Evolutionary conservation across 2,797 vertebrate species (phyloP), one percentile per base, ranked within the genome.

Genomic region (Neomorphus geoffroyi): DNA sequence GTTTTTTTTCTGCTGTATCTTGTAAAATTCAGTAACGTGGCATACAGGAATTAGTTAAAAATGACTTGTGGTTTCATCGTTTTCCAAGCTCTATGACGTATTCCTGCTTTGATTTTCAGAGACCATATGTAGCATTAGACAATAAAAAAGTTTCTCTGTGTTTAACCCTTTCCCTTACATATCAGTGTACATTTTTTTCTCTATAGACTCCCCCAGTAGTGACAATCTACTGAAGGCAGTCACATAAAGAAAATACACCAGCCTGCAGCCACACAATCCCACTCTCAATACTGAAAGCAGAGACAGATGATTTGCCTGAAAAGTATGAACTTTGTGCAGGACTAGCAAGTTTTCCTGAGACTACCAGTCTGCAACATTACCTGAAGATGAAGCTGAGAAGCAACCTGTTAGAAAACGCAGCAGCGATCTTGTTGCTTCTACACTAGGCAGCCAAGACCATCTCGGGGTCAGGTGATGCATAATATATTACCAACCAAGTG

Each of bases 11-110:
- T 88, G 41, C 41, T 90, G 39, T 87, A 56, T 69, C 92, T 85
- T 91, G 45, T 94, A 97, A 94, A 94, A 93, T 90, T 72, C 85
- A 88, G 58, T 89, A 92, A 95, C 84, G 33, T 48, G 51, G 56
- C 83, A 92, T 74, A 67, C 13, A 88, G 86, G 66, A 96, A 92
- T 95, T 94, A 93, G 90, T 94, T 88, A 75, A 96, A 96, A 97
- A 92, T 90, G 60, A 80, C 83, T 93, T 93, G 80, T 70, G 74
- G 92, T 69, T 93, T 95, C 87, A 81, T 93, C 9, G 1, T 96
- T 96, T 96, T 91, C 75, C 81, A 54, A 91, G 64, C 56, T 93
- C 78, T 80, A 19, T 80, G 28, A 93, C 7, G 14, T 60, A 92
- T 88, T 45, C 60, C 6, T 80, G 21, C 80, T 94, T 80, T 85